A percentile compares a stretch with the other conserved stretches of the same genome.
Evolutionary conservation across 2,888 invertebrate species (phyloP).

Genomic region (Euphydryas editha): DNA sequence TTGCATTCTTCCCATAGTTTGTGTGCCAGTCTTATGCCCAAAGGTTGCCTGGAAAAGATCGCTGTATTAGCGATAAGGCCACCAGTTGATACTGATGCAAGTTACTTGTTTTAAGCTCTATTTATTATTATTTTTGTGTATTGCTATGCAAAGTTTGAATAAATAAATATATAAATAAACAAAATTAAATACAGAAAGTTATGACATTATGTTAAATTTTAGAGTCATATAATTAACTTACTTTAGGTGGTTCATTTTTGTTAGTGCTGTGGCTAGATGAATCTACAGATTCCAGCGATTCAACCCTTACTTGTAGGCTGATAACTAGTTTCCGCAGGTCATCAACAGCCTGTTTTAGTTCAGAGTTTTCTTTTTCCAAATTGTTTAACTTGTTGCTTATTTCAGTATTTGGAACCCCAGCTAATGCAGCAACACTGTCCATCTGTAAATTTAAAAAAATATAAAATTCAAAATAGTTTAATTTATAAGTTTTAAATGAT

Average conservation of each 20-base stretch:
- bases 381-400: constrained; percentile 79
- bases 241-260: constrained; percentile 54
- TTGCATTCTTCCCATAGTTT: too few relatives aligned
- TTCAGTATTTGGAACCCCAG: constrained; percentile 82
- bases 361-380: constrained; percentile 84
- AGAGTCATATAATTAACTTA: constrained; percentile 48
- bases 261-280: constrained; percentile 47
- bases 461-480: neutral
- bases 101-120: too few relatives aligned
- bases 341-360: constrained; percentile 76
- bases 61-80: too few relatives aligned
- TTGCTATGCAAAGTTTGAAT: too few relatives aligned
- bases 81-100: too few relatives aligned
- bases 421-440: constrained; percentile 85
- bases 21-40: too few relatives aligned
- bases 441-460: constrained; percentile 76
- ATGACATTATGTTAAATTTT: too few relatives aligned
- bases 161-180: too few relatives aligned
- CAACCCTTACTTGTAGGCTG: constrained; percentile 76
- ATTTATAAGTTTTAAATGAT: too few relatives aligned
- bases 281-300: constrained; percentile 63
- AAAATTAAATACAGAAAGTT: neutral
- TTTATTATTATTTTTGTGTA: too few relatives aligned
- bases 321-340: constrained; percentile 75
- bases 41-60: too few relatives aligned